Conservation (phyloP, 2,888 invertebrate genomes). For the Melitaea athalia region DNA sequence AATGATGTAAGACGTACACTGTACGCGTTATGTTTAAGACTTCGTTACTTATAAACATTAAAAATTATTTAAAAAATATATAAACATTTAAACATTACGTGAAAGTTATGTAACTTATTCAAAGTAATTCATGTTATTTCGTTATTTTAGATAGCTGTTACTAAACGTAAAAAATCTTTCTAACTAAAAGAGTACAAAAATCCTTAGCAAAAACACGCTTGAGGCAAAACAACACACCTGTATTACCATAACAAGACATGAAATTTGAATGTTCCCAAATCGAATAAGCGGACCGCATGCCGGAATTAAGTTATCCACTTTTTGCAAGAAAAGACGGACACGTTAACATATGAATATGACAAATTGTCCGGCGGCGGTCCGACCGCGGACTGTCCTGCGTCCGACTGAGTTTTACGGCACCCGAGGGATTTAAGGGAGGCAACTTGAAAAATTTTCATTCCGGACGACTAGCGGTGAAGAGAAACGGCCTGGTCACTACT, state of each 20-base stretch:
- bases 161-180: background rate
- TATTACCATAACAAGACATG: conserved; percentile 81
- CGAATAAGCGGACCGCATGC: conserved; percentile 69
- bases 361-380: conserved; percentile 78
- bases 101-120: background rate
- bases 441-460: conserved; percentile 83
- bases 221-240: conserved; percentile 77
- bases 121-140: too few relatives aligned
- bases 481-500: conserved; percentile 80
- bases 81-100: background rate
- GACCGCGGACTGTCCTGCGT: conserved; percentile 65
- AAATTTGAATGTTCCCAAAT: conserved; percentile 81
- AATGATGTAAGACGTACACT: background rate
- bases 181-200: background rate
- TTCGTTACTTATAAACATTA: too few relatives aligned
- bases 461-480: conserved; percentile 70
- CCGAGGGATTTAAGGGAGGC: conserved; percentile 72
- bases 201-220: conserved; percentile 49
- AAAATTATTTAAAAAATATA: too few relatives aligned
- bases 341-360: conserved; percentile 84
- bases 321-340: conserved; percentile 81
- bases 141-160: too few relatives aligned
- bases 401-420: conserved; percentile 79
- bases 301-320: conserved; percentile 81
- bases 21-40: background rate